Percentiles rank a stretch among this genome's conserved stretches.
These are phyloP conservation scores for Fregetta grallaria DNA, from an alignment of 2,113 vertebrate species.

Conservation along the genomic window DNA sequence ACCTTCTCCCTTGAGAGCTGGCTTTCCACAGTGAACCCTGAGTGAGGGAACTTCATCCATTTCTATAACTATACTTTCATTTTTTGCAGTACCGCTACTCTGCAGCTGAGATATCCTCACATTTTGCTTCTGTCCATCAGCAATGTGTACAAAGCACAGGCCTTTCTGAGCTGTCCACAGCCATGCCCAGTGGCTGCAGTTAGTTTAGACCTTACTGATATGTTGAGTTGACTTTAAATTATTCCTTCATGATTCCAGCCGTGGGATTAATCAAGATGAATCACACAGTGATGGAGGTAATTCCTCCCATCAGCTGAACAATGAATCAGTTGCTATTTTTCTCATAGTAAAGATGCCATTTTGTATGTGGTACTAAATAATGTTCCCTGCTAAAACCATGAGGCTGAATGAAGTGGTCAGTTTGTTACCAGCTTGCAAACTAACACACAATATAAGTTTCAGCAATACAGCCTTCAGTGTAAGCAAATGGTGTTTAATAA, in stretches of 20 bases:
- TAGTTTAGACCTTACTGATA: background rate
- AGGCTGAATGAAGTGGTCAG: slow-evolving; percentile 20
- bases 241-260: background rate
- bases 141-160: background rate
- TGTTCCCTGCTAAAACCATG: background rate
- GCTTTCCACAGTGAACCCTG: background rate
- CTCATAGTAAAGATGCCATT: background rate
- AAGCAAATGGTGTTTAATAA: background rate
- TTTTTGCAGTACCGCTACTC: background rate
- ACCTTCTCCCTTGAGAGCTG: background rate
- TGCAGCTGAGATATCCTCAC: background rate
- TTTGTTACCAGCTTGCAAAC: background rate
- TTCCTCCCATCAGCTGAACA: slow-evolving; percentile 45
- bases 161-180: background rate
- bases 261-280: slow-evolving; percentile 30
- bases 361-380: background rate
- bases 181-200: background rate
- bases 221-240: background rate
- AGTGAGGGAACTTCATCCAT: background rate
- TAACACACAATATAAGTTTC: background rate
- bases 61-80: background rate
- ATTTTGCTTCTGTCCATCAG: background rate
- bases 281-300: background rate
- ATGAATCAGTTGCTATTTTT: slow-evolving; percentile 32
- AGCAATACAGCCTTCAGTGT: background rate